Evolutionary conservation across 2,888 invertebrate genomes (phyloP), one percentile per base, ranked within the genome.

Genomic region (Epinotia demarniana): DNA sequence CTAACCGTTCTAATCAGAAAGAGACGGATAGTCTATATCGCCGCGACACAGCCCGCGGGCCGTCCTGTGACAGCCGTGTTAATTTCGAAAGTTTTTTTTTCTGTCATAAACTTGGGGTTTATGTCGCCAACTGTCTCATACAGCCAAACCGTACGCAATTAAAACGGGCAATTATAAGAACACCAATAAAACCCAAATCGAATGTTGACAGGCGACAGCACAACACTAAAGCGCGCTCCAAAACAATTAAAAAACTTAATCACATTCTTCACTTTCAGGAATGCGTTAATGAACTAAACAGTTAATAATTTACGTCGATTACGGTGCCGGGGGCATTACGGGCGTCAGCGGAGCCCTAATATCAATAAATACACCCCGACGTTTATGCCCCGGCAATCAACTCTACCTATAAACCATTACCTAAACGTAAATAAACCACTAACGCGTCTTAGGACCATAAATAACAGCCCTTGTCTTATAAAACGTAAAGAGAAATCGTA

Each of bases 341-440:
- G 77, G 63, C 80, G 79, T 79, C 80, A 80, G 63, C 77, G 79
- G 71, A 78, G 81, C 78, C 81, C 81, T 80, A 80, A 76, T 70
- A 74, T 76, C 72, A 75, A 80, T 81, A 81, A 81, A 81, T 78
- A 78, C 61, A 70, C 76, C 74, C 53, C 61, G 80, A 79, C 80
- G 55, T 83, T 84, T 83, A 85, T 80, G 81, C 78, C 78, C 76
- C 77, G 75, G 79, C 81, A 83, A 84, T 85, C 83, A 84, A 83
- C 83, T 81, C 78, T 79, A 81, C 79, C 81, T 81, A 82, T 84
- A 84, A 85, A 85, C 82, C 83, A 83, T 84, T 83, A 84, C 78
- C 71, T 77, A 69, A 82, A 85, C 81, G 80, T 83, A 83, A 85
- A 85, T 85, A 84, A 84, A 83, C 83, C 81, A 80, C 81, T 81